Conservation (phyloP, 1,140 invertebrate genomes). For the Hylaeus volcanicus region DNA sequence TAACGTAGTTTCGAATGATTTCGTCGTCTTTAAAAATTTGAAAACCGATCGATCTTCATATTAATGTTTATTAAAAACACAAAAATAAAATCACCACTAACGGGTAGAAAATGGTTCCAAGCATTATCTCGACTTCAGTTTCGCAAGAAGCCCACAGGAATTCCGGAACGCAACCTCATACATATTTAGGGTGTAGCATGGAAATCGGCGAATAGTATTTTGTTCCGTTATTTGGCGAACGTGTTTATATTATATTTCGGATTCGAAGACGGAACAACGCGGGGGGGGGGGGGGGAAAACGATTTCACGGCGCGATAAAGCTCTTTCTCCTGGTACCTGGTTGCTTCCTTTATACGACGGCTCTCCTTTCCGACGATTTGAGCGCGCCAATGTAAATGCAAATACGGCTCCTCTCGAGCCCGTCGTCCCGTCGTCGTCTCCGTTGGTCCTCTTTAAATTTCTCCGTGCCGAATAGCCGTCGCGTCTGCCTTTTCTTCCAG, state of each 20-base stretch:
- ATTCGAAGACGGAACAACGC: neutral
- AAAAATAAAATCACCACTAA: too few species aligned
- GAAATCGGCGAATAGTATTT: neutral
- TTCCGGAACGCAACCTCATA: too few species aligned
- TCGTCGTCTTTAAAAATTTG: too few species aligned
- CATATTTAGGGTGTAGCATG: neutral
- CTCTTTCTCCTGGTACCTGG: conserved; percentile 32
- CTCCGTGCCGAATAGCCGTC: conserved; percentile 57
- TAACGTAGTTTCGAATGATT: too few species aligned
- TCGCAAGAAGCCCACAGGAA: too few species aligned
- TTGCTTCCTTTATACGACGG: conserved; percentile 55
- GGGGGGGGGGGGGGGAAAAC: conserved; percentile 14
- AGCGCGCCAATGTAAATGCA: conserved; percentile 63
- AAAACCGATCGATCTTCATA: too few species aligned
- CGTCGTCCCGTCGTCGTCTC: conserved; percentile 30
- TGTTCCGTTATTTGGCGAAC: neutral
- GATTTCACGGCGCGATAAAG: conserved; percentile 40
- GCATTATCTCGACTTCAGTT: too few species aligned
- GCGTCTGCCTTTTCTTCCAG: conserved; percentile 60
- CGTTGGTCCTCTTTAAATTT: conserved; percentile 54
- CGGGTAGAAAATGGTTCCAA: too few species aligned
- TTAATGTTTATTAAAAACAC: too few species aligned
- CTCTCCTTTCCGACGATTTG: conserved; percentile 59
- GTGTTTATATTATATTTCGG: neutral
- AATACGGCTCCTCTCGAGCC: conserved; percentile 51